Base-by-base conservation (phyloP, 2,113 vertebrate genomes). In the Ailuropoda melanoleuca region DNA sequence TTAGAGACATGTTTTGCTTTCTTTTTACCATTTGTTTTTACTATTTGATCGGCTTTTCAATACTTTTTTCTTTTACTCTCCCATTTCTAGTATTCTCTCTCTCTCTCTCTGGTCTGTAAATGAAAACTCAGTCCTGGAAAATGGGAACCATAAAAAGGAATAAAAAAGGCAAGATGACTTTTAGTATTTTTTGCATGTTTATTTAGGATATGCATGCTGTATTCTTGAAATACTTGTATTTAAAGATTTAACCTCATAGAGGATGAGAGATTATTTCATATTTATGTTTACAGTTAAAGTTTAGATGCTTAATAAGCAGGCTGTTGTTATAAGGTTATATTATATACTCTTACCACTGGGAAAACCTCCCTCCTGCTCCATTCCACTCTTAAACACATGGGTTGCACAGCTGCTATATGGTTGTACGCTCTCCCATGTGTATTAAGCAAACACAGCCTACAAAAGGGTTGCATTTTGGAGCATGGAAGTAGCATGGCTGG, bases 381-480 rank as follows among this genome's bases (percentile, higher is more conserved):
- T 96, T 97, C 68, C 15, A 77, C 80, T 94, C 77, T 84, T 95
- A 96, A 97, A 93, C 97, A 97, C 97, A 97, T 96, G 97, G 96
- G 88, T 95, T 97, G 96, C 90, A 94, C 97, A 97, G 97, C 97
- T 98, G 97, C 94, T 96, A 1, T 93, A 97, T 97, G 84, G 92
- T 81, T 96, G 89, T 97, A 87, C 37, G 31, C 37, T 74, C n/a
- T 88, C 98, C 90, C 77, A 75, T 93, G 96, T 94, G 98, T 89
- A 80, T 97, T 90, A 86, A 96, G 81, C 90, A 72, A 96, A 91
- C 90, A 86, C 34, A 81, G 94, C 55, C 92, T 97, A 78, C 50
- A 88, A 89, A 95, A 78, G 50, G 62, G 90, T 93, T 98, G 84
- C 95, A 90, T 96, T 97, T 97, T 97, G 83, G 80, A 97, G 14